phyloP scores from a whole-genome alignment of 2,113 vertebrate genomes.

The Hippolais icterina region DNA sequence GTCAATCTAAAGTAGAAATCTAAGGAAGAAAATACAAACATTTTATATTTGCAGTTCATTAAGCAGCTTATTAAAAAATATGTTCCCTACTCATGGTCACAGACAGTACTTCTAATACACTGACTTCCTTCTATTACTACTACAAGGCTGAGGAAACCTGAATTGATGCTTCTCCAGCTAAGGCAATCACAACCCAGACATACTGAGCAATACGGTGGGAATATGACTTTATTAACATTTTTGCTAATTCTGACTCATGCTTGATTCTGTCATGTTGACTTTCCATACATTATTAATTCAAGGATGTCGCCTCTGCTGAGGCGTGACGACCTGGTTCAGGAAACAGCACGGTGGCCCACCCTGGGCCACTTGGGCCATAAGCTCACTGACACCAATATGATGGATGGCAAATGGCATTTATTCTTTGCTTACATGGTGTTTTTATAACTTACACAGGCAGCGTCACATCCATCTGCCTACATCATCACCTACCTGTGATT shows the following conservation, averaged over 20 bases:
- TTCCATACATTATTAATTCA: background rate
- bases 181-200: background rate
- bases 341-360: no score
- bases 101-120: background rate
- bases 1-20: background rate
- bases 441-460: no score
- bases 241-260: background rate
- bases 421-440: no score
- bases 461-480: no score
- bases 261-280: background rate
- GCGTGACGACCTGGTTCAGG: no score
- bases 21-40: background rate
- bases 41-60: background rate
- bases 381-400: no score
- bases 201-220: background rate
- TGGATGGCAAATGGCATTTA: no score
- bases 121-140: background rate
- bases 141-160: background rate
- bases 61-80: background rate
- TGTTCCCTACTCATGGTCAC: background rate
- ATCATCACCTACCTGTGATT: no score
- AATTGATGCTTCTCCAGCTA: background rate
- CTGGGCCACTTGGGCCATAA: no score
- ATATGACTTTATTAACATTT: background rate
- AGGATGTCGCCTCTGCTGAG: no score